These are phyloP conservation scores for Spermophilus dauricus DNA, from an alignment of 2,113 vertebrate species.

Conservation along the genomic window DNA sequence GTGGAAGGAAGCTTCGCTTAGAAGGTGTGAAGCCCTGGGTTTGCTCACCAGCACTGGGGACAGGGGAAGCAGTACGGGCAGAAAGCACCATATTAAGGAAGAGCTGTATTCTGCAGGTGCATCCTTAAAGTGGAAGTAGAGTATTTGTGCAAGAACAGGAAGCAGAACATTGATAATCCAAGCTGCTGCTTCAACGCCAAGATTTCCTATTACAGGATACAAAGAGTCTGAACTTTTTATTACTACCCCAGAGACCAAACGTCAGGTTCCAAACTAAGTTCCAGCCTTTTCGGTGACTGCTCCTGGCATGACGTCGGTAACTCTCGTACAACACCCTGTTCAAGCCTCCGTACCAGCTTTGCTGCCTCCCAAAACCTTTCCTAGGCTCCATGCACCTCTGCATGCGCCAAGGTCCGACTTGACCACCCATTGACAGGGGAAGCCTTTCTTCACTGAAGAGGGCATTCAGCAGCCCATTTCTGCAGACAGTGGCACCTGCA, in stretches of 20 bases:
- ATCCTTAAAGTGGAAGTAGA: background rate
- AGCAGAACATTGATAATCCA: background rate
- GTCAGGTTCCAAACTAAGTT: too few relatives aligned
- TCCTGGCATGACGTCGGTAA: too few relatives aligned
- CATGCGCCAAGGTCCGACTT: too few relatives aligned
- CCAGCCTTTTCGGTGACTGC: too few relatives aligned
- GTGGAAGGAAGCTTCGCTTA: background rate
- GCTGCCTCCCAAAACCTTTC: too few relatives aligned
- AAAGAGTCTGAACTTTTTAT: background rate
- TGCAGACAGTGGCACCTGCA: too few relatives aligned
- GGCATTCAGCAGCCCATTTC: too few relatives aligned
- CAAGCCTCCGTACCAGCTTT: too few relatives aligned
- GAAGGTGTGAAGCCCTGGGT: too few relatives aligned
- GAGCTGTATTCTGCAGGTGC: background rate
- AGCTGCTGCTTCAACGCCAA: background rate
- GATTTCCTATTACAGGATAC: background rate
- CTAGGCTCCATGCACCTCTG: background rate
- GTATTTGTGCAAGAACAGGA: background rate
- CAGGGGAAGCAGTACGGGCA: background rate
- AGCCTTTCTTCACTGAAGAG: background rate
- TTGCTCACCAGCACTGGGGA: background rate
- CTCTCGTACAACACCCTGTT: too few relatives aligned
- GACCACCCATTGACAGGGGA: accelerated
- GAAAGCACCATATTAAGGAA: background rate
- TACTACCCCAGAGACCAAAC: too few relatives aligned